Conservation (phyloP, 1,140 invertebrate genomes). For the Papilio dardanus region DNA sequence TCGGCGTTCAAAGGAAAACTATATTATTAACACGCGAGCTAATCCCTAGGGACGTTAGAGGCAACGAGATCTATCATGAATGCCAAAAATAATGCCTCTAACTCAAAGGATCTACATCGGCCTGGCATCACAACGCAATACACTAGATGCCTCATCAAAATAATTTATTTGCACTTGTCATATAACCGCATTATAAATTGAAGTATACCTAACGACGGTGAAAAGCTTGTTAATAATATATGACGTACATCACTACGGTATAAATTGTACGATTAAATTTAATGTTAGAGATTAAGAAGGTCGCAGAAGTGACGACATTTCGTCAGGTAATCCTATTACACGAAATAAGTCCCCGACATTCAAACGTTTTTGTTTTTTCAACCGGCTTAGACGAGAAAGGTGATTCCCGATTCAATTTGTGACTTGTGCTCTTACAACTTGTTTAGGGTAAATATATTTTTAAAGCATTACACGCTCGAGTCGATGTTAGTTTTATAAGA, state of each 20-base stretch:
- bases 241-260: constrained; percentile 42
- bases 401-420: constrained; percentile 39
- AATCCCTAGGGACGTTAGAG: constrained; percentile 35
- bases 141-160: constrained; percentile 37
- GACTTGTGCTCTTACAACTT: constrained; percentile 37
- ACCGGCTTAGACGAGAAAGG: constrained; percentile 33
- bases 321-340: constrained; percentile 66
- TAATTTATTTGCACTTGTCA: constrained; percentile 41
- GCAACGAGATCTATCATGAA: constrained; percentile 34
- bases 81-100: constrained; percentile 41
- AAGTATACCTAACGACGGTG: constrained; percentile 36
- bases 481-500: constrained; percentile 1
- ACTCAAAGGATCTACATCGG: constrained; percentile 40
- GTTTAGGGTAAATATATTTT: constrained; percentile 41
- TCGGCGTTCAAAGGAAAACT: constrained; percentile 35
- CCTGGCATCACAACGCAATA: constrained; percentile 31
- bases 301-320: constrained; percentile 58
- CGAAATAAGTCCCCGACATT: constrained; percentile 46
- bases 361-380: constrained; percentile 41
- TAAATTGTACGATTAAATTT: constrained; percentile 57
- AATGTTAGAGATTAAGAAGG: constrained; percentile 56
- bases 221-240: constrained; percentile 41
- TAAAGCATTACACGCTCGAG: constrained; percentile 24
- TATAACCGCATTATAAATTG: constrained; percentile 38
- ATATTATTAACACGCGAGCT: constrained; percentile 35